Evolutionary conservation across 2,113 vertebrate species (phyloP), one percentile per base, ranked within the genome.

Genomic region (Cyprinodon tularosa): DNA sequence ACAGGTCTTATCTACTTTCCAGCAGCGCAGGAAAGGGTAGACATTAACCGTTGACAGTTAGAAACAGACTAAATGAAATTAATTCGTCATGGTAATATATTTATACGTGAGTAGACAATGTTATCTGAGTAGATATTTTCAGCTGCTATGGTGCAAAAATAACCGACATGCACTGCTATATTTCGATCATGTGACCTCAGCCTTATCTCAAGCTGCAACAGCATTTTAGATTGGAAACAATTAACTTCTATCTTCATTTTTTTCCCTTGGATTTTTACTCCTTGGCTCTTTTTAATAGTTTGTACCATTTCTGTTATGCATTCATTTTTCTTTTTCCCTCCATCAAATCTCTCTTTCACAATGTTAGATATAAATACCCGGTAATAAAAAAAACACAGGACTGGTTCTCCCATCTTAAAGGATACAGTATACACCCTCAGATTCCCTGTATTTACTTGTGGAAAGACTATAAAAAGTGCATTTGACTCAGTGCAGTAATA

Each of bases 101-200:
- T 37, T 6, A 11, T 42, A 61, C 20, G 12, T 36, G 36, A 36
- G 67, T 44, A 48, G 61, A 83, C 65, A 60, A 66, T 68, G 76
- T 76, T 72, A 84, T 87, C 78, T 73, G 57, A 68, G 71, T 61
- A 72, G 83, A 72, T 82, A 70, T 76, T 71, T 75, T 83, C 66
- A 68, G 67, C 59, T 71, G 70, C 42, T 59, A 62, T 5, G 48
- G 22, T 61, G 68, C 38, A 65, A 29, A 62, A 40, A 74, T 15
- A 66, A 68, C 38, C 36, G 3, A 72, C 11, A 13, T 71, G 36
- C 48, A 60, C 15, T 12, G 17, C 8, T 63, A 60, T n/a, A 53
- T 80, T 76, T 74, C 40, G 29, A 13, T 63, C 71, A 39, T 20
- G 12, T 62, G 3, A 57, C 8, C 4, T 44, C 13, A 12, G 14